phyloP scores from a whole-genome alignment of 1,140 invertebrate species.

The Sinella curviseta region DNA sequence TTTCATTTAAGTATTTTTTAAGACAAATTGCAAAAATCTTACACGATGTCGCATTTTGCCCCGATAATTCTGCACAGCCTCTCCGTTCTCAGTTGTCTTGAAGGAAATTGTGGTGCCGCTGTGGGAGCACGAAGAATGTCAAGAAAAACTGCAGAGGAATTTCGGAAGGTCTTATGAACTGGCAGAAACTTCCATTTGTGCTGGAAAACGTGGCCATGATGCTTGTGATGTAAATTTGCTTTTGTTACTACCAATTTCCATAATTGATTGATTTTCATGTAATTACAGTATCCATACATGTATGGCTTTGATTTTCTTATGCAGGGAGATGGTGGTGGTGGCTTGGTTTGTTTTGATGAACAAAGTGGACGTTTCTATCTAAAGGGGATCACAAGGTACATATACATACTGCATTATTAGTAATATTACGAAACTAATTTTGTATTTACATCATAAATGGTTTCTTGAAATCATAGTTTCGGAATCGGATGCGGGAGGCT shows the following conservation, averaged over 20 bases:
- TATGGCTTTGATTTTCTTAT: slow-evolving; percentile 23
- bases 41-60: slow-evolving; percentile 11
- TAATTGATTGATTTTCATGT: slow-evolving; percentile 7
- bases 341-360: slow-evolving; percentile 63
- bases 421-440: neutral
- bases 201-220: slow-evolving; percentile 58
- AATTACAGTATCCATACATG: neutral
- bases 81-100: slow-evolving; percentile 55
- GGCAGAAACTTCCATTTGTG: slow-evolving; percentile 58
- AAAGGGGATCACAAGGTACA: neutral
- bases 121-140: slow-evolving; percentile 55
- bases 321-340: slow-evolving; percentile 71
- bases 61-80: slow-evolving; percentile 50
- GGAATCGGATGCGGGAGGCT: slow-evolving; percentile 64
- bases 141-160: slow-evolving; percentile 54
- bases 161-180: slow-evolving; percentile 57
- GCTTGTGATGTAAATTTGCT: slow-evolving; percentile 56
- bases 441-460: slow-evolving; percentile 54
- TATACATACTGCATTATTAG: neutral
- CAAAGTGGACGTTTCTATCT: slow-evolving; percentile 43
- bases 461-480: slow-evolving; percentile 63
- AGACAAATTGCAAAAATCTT: slow-evolving; percentile 23
- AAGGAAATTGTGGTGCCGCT: slow-evolving; percentile 59
- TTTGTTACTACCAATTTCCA: neutral
- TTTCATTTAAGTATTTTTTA: neutral